Evolutionary conservation across 2,888 invertebrate genomes (phyloP), one percentile per base, ranked within the genome.

Genomic region (Tinea trinotella): DNA sequence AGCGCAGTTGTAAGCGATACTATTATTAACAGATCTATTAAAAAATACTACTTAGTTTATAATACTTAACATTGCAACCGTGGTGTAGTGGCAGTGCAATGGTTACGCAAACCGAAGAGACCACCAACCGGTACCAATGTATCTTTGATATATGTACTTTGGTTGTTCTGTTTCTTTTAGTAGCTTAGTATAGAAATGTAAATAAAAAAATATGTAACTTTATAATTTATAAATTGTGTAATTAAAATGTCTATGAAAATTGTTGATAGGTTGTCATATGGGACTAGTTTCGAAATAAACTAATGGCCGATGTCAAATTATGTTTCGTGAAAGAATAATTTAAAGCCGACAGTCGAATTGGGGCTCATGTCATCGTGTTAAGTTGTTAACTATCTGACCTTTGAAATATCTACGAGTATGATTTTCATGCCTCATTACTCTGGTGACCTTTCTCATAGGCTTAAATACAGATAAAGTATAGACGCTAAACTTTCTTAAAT

Each of bases 391-490:
- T 30, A 40, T 17, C 1, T 40, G 40, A 40, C 40, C 40, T 40
- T 40, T 40, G 40, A 12, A 2, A 15, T 30, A 30, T 30, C 30
- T 30, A 30, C 7, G n/a, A n/a, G n/a, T 9, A 30, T 9, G 7
- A 40, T 40, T 40, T 40, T 40, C 40, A 40, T 40, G 40, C 40
- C 40, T 40, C 40, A 40, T n/a, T 40, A 6, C 40, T n/a, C 13
- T 40, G 7, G 40, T 12, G 40, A 40, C 40, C 5, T 40, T 40
- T 40, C 9, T 40, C 12, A 40, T 7, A 40, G 40, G 17, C 13
- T 40, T 15, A 40, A 12, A 36, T 36, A 36, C 30, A 7, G n/a
- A n/a, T 22, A 22, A 22, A 30, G 30, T 30, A 30, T 30, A n/a
- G 7, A 30, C 30, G 30, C 7, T 30, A 30, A 30, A n/a, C 30